Evolutionary conservation across 92 coral and sea anemone species (phyloP), one percentile per base, ranked within the genome.

Genomic region (Porites evermanni): DNA sequence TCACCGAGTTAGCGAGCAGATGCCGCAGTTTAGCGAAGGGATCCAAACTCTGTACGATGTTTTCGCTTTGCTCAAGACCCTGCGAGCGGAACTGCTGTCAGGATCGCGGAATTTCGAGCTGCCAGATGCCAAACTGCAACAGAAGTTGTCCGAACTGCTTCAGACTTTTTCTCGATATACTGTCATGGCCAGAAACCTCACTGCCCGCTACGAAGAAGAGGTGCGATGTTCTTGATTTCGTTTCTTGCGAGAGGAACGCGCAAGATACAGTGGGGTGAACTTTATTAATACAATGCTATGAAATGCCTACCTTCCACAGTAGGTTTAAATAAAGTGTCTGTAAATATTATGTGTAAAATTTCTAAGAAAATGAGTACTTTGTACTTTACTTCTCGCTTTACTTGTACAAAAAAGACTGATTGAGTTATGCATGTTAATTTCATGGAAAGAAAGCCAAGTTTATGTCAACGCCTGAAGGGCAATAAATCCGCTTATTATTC

Each of bases 151-250:
- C 26, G 91, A 90, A 13, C 54, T 94, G 56, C 82, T 78, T 47
- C 84, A 90, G 52, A 82, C 94, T 7, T 88, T 94, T 21, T 77
- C 71, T 10, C 87, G 68, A 19, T 94, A 85, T 60, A 88, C 95
- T 10, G 67, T 72, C 0, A 84, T 94, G 85, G 89, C 95, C 13
- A 70, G 80, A 20, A 92, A 79, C 23, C 95, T 94, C 9, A 85
- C 92, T 8, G 88, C 91, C 19, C 89, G 95, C 32, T 94, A 94
- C 67, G 89, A 94, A 68, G 91, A 88, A 63, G 98, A 92, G 70
- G 89, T 94, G 29, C 89, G 91, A 56, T 92, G 98, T 59, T 61
- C 78, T 63, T 94, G 80, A 90, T 20, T 83, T 63, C 24, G 67
- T 38, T 8, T 1, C 60, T 47, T 16, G 17, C 7, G n/a, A 16